Evolutionary conservation across 1,140 invertebrate genomes (phyloP).

Genomic region (Muscidifurax raptorellus): DNA sequence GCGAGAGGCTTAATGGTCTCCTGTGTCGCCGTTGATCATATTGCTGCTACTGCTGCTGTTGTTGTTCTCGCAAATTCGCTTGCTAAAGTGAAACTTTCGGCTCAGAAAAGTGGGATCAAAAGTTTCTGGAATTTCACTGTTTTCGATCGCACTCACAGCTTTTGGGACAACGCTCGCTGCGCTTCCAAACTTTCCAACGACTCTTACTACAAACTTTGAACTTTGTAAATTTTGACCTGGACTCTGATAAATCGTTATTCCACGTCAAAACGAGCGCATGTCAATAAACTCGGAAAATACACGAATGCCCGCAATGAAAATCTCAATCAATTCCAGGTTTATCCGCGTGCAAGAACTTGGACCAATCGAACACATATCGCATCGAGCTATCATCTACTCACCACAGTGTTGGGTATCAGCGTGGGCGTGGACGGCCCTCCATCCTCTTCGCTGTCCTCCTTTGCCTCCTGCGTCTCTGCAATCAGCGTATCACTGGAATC

Average conservation of each 20-base stretch:
- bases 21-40: background rate
- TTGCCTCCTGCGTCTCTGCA: conserved; percentile 59
- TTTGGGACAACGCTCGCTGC: too few relatives aligned
- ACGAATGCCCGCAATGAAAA: too few relatives aligned
- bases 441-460: conserved; percentile 38
- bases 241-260: background rate
- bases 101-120: too few relatives aligned
- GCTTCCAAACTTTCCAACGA: background rate
- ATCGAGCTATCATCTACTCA: conserved; percentile 21
- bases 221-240: background rate
- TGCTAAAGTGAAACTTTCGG: too few relatives aligned
- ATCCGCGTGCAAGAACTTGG: too few relatives aligned
- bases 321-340: too few relatives aligned
- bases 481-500: conserved; percentile 70
- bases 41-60: background rate
- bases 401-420: conserved; percentile 44
- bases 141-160: too few relatives aligned
- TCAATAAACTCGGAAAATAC: background rate
- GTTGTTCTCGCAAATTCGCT: too few relatives aligned
- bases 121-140: too few relatives aligned
- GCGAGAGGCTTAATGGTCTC: background rate
- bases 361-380: too few relatives aligned
- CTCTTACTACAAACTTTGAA: background rate
- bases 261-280: background rate
- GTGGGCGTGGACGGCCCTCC: conserved; percentile 20